Evolutionary conservation across 1,140 invertebrate genomes (phyloP).

Genomic region (Platorchestia sp.): DNA sequence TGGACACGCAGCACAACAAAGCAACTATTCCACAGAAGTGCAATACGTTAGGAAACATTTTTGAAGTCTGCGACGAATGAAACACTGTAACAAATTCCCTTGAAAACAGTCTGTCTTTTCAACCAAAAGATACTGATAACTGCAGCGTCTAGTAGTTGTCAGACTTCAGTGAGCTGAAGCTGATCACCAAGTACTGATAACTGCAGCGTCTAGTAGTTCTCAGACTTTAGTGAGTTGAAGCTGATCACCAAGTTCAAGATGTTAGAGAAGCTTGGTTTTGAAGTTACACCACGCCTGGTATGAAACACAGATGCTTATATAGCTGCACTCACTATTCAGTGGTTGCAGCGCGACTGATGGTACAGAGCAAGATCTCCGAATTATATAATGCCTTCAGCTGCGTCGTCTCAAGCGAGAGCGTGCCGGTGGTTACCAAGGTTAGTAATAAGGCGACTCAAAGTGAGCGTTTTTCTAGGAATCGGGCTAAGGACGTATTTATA

Average conservation of each 20-base stretch:
- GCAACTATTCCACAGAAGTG: not conserved
- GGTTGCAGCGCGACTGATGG: not conserved
- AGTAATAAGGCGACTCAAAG: not conserved
- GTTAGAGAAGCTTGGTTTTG: not conserved
- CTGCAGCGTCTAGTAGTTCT: not conserved
- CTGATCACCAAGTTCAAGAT: not conserved
- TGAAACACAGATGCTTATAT: not conserved
- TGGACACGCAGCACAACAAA: not conserved
- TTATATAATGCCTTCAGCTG: not conserved
- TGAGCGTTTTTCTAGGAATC: not conserved
- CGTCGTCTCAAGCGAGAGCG: not conserved
- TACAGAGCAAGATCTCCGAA: not conserved
- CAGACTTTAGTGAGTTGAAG: too few species aligned
- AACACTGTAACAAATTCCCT: not conserved
- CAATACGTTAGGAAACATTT: not conserved
- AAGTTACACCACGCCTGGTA: not conserved
- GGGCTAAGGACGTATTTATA: too few species aligned
- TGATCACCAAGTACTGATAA: too few species aligned
- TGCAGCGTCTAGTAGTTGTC: not conserved
- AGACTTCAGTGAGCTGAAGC: too few species aligned
- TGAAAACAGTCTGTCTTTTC: not conserved
- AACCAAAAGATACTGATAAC: not conserved
- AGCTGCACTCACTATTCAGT: not conserved
- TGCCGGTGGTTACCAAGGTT: not conserved
- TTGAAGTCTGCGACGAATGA: not conserved